Conservation (phyloP, 92 coral and sea anemone genomes). For the Epizoanthus illoricatus region DNA sequence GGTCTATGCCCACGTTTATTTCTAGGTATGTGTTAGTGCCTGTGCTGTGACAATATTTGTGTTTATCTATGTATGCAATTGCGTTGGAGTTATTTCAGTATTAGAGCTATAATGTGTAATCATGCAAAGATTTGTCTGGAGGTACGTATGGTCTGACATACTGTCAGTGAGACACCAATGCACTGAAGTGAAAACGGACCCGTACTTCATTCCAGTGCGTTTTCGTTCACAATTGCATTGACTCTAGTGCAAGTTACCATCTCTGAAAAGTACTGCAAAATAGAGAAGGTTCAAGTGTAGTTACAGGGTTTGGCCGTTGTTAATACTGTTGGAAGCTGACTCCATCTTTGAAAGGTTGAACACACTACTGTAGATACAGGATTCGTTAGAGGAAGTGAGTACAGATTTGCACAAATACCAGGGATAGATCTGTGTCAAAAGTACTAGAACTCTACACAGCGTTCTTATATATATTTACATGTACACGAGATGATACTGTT, state of each 20-base stretch:
- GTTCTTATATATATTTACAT: too few species aligned
- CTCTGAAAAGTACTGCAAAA: neutral
- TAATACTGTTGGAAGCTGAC: conserved; percentile 1
- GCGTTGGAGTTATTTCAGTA: neutral
- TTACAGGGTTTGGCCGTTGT: conserved; percentile 23
- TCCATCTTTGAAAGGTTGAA: conserved; percentile 18
- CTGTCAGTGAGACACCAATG: neutral
- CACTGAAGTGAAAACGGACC: neutral
- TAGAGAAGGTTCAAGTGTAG: neutral
- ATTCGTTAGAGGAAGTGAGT: neutral
- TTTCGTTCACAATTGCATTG: neutral
- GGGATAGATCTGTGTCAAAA: neutral
- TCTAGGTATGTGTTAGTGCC: neutral
- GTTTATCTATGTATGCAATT: neutral
- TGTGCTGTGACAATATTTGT: neutral
- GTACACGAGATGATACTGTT: too few species aligned
- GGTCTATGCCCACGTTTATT: neutral
- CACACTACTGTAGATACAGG: neutral
- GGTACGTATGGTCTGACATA: neutral
- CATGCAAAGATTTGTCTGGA: neutral
- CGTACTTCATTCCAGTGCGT: neutral
- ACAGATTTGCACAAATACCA: neutral
- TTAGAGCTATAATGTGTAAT: neutral
- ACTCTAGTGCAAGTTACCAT: neutral
- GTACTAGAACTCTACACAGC: neutral